phyloP scores from a whole-genome alignment of 1,140 invertebrate species.

The Spodoptera frugiperda region DNA sequence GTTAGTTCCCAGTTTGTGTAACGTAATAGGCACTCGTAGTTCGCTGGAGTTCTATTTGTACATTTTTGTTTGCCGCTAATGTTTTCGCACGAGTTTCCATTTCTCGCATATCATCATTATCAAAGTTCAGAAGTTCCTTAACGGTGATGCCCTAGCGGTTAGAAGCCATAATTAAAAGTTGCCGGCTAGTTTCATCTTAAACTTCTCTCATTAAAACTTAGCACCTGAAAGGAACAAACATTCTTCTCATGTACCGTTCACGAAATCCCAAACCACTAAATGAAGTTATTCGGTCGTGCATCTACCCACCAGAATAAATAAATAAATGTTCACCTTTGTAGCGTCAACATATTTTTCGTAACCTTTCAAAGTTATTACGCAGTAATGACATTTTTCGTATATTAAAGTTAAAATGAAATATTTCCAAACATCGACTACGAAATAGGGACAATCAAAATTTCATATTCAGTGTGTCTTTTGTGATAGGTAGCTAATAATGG shows the following conservation, averaged over 20 bases:
- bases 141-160: conserved; percentile 59
- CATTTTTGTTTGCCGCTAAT: conserved; percentile 21
- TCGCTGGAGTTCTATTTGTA: conserved; percentile 1
- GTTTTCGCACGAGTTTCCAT: conserved; percentile 35
- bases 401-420: background rate
- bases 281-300: conserved; percentile 15
- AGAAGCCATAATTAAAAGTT: conserved; percentile 78
- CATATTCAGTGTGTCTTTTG: conserved; percentile 41
- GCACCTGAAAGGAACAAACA: conserved; percentile 70
- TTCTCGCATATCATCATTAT: conserved; percentile 62
- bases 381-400: background rate
- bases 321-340: background rate
- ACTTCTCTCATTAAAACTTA: conserved; percentile 81
- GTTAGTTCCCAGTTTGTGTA: background rate
- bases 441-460: conserved; percentile 43
- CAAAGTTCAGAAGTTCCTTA: conserved; percentile 58
- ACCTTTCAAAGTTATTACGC: background rate
- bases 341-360: background rate
- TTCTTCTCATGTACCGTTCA: conserved; percentile 61
- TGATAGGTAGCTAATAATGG: conserved; percentile 53
- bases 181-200: conserved; percentile 69
- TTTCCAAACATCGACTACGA: background rate
- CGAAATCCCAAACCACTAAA: conserved; percentile 56
- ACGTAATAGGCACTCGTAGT: background rate
- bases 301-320: background rate